These are phyloP conservation scores for Trypoxylus dichotomus DNA, from an alignment of 1,140 invertebrate genomes.

Conservation along the genomic window DNA sequence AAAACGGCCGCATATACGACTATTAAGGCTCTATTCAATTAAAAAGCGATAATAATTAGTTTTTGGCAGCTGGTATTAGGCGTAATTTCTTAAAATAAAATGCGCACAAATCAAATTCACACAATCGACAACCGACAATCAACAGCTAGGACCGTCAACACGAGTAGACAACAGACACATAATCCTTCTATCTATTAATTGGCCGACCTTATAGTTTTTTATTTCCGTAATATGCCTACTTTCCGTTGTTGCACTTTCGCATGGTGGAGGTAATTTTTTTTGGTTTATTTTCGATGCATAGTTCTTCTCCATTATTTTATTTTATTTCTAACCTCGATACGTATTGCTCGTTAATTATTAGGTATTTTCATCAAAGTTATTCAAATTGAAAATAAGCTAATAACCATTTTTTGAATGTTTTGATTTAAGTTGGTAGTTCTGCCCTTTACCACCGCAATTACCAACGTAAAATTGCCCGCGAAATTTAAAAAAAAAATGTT, in stretches of 20 bases:
- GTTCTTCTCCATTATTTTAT: neutral
- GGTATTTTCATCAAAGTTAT: no score
- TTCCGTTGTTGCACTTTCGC: conserved; percentile 32
- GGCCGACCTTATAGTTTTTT: neutral
- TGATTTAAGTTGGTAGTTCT: no score
- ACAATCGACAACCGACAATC: neutral
- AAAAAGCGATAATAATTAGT: neutral
- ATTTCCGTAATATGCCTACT: conserved; percentile 30
- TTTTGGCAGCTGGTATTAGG: neutral
- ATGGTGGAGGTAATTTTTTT: conserved; percentile 36
- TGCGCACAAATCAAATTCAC: neutral
- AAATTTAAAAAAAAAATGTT: no score
- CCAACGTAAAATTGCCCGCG: no score
- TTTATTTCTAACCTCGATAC: neutral
- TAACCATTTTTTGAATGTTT: no score
- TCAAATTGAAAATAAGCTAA: no score
- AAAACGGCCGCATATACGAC: conserved; percentile 32
- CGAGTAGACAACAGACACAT: neutral
- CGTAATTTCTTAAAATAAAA: neutral
- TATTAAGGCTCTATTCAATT: conserved; percentile 8
- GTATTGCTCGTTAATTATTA: neutral
- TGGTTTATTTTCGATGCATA: conserved; percentile 20
- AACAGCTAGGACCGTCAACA: conserved; percentile 13
- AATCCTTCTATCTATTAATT: conserved; percentile 10
- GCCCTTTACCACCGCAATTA: no score